Conservation (phyloP, 2,113 vertebrate genomes). For the Poeciliopsis retropinna region DNA sequence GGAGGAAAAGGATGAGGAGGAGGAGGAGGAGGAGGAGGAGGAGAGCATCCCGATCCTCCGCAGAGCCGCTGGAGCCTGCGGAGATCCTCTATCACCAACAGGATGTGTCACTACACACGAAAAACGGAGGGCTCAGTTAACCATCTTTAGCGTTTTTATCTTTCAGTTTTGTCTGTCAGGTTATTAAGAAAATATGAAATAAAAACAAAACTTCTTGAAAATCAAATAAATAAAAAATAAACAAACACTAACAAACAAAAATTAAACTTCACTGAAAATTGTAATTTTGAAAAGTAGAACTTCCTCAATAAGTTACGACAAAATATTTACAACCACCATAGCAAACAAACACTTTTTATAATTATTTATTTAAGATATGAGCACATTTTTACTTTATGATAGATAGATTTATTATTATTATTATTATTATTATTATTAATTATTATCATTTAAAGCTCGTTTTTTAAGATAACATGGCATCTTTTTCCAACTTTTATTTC, state of each 20-base stretch:
- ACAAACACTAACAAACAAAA: no score
- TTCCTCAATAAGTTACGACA: background rate
- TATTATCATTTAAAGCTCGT: no score
- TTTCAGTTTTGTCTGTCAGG: no score
- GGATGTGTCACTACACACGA: background rate
- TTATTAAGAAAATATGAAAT: no score
- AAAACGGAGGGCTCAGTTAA: no score
- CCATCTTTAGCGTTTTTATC: no score
- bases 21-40: conserved; percentile 26
- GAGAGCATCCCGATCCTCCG: conserved; percentile 47
- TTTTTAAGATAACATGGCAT: no score
- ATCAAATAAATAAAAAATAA: no score
- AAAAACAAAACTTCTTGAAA: no score
- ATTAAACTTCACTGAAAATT: background rate
- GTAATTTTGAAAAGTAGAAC: background rate
- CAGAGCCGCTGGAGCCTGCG: conserved; percentile 38
- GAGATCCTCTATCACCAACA: conserved; percentile 3
- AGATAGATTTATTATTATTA: no score
- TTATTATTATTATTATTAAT: no score
- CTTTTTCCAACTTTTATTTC: no score
- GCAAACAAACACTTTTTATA: background rate
- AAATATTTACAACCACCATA: background rate
- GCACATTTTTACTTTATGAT: background rate
- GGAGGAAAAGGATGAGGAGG: background rate
- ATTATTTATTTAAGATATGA: background rate